phyloP scores from a whole-genome alignment of 2,113 vertebrate genomes.

The Misgurnus anguillicaudatus region DNA sequence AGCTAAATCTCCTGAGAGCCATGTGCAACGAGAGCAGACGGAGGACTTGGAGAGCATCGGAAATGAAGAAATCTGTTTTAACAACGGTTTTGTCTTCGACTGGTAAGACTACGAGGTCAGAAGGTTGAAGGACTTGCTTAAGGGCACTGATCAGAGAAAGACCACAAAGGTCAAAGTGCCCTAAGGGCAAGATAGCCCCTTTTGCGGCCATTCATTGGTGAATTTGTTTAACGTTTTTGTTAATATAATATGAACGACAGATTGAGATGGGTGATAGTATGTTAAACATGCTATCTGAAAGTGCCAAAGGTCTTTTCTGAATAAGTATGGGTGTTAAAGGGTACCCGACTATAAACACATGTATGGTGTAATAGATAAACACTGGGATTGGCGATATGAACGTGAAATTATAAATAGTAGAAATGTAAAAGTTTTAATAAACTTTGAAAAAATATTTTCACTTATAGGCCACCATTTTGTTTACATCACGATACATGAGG shows the following conservation, averaged over 20 bases:
- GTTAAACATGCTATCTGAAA: too few species aligned
- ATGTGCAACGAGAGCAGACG: conserved; percentile 6
- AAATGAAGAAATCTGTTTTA: background rate
- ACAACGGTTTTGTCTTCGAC: background rate
- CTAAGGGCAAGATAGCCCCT: background rate
- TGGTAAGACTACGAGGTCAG: background rate
- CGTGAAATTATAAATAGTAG: too few species aligned
- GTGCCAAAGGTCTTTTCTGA: too few species aligned
- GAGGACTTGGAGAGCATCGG: conserved; percentile 14
- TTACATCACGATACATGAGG: too few species aligned
- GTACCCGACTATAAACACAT: too few species aligned
- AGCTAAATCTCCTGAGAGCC: conserved; percentile 26
- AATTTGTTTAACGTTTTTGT: background rate
- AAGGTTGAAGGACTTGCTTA: background rate
- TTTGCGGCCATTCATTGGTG: background rate
- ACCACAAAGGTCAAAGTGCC: background rate
- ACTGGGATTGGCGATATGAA: too few species aligned
- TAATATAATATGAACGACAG: too few species aligned
- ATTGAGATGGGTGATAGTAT: background rate
- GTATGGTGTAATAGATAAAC: too few species aligned
- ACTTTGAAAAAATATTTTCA: too few species aligned
- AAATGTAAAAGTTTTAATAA: too few species aligned
- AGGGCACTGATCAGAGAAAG: background rate
- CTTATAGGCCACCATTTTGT: too few species aligned
- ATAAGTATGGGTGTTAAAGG: too few species aligned